These are phyloP conservation scores for Camponotus fellah DNA, from an alignment of 2,888 invertebrate genomes.

Conservation along the genomic window DNA sequence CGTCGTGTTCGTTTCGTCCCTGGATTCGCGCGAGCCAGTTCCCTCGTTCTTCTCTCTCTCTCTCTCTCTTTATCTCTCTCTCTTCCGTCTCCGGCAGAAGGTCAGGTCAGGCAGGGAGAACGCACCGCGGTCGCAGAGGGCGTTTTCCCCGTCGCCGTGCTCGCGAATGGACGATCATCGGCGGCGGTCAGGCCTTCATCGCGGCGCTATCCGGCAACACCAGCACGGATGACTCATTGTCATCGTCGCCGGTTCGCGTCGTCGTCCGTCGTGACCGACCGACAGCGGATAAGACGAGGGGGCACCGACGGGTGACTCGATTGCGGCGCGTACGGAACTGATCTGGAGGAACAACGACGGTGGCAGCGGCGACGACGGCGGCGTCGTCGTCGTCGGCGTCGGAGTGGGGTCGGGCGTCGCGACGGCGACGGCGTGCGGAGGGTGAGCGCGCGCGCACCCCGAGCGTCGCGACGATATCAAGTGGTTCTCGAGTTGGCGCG, in stretches of 20 bases:
- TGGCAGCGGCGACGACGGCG: not conserved
- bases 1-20: constrained; percentile 33
- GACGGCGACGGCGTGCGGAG: constrained; percentile 31
- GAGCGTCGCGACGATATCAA: constrained; percentile 11
- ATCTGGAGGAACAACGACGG: constrained; percentile 23
- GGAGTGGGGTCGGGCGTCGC: constrained; percentile 39
- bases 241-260: constrained; percentile 56
- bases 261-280: constrained; percentile 33
- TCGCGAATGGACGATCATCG: constrained; percentile 39
- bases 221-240: constrained; percentile 48
- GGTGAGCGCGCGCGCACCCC: constrained; percentile 38
- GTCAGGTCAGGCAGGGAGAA: constrained; percentile 54
- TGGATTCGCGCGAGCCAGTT: constrained; percentile 30
- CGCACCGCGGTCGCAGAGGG: constrained; percentile 50
- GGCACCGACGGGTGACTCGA: constrained; percentile 72
- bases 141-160: constrained; percentile 56
- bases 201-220: constrained; percentile 58
- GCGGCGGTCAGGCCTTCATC: constrained; percentile 64
- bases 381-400: constrained; percentile 3
- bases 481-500: constrained; percentile 26
- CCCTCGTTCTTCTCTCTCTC: constrained; percentile 7
- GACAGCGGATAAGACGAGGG: constrained; percentile 51
- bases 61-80: not conserved
- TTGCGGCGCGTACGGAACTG: constrained; percentile 81
- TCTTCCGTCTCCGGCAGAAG: constrained; percentile 17